Base-by-base conservation (phyloP, 1,140 invertebrate genomes). In the Lethrus apterus region DNA sequence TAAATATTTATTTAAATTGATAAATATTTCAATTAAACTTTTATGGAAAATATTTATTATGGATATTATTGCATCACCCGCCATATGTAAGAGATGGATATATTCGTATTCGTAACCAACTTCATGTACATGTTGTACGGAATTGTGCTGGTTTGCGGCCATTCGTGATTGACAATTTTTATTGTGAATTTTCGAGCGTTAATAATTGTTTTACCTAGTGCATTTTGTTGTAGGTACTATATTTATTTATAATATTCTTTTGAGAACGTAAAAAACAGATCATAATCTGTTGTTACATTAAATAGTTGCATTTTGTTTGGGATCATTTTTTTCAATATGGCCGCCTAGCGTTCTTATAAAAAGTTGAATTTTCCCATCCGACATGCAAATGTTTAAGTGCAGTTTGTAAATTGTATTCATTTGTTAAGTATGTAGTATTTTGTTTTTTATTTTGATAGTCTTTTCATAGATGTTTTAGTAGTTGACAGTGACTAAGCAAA, bases 281-380 rank as follows among this genome's bases (percentile, higher is more conserved):
- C n/a, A n/a, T n/a, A n/a, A n/a, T n/a, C n/a, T n/a, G n/a, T n/a
- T n/a, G n/a, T n/a, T n/a, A n/a, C n/a, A n/a, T 29, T 20, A 21
- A 41, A 41, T 21, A 41, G 23, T 26, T 41, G 38, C 29, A 26
- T 41, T 41, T 41, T 41, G 38, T 41, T 41, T 41, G 24, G 38
- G 20, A 24, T n/a, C 20, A 44, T 32, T 30, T 18, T 32, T 29
- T n/a, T n/a, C 24, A 44, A 44, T 24, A 44, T 44, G 42, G 42
- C 42, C 14, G 42, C 26, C 30, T 18, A 20, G 42, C 42, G 42
- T 44, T 44, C 30, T 44, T 32, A 44, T 33, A 33, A 33, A 33
- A 33, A 33, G 13, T 8, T 33, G 4, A 5, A 5, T n/a, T 33
- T 8, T 33, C 14, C 13, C 13, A 33, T n/a, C n/a, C n/a, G n/a